Percentiles rank a stretch among this genome's conserved stretches.
Conservation (phyloP, 2,113 vertebrate species). For the Sciurus niger region DNA sequence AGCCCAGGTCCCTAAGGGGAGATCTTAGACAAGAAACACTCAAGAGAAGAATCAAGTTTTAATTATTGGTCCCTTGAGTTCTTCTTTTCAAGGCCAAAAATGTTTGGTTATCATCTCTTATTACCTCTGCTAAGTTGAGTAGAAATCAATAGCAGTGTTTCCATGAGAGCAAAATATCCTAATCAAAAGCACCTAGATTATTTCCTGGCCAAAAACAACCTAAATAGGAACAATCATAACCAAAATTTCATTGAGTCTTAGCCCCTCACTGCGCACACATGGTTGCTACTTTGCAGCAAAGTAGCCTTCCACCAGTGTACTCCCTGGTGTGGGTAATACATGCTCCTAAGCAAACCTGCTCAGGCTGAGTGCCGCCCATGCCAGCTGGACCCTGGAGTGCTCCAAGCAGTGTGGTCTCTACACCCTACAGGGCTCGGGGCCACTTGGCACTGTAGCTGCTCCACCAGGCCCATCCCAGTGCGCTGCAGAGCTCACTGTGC, state of each 20-base stretch:
- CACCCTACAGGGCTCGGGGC: background rate
- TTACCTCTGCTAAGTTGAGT: slow-evolving; percentile 21
- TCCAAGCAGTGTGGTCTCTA: background rate
- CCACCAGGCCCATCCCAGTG: background rate
- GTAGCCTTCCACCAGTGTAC: background rate
- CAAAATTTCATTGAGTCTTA: background rate
- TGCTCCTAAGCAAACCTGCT: background rate
- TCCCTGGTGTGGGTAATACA: background rate
- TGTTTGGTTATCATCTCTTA: background rate
- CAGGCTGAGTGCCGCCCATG: background rate
- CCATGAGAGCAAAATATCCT: background rate
- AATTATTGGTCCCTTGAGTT: slow-evolving; percentile 9
- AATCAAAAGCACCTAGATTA: slow-evolving; percentile 36
- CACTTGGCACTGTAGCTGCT: background rate
- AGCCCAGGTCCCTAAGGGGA: background rate
- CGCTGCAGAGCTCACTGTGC: background rate
- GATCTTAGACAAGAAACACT: slow-evolving; percentile 12
- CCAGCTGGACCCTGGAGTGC: background rate
- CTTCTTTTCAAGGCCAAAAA: background rate
- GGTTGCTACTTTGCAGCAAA: background rate
- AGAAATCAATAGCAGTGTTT: background rate
- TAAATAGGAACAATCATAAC: background rate
- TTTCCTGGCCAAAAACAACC: slow-evolving; percentile 35
- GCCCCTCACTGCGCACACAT: background rate
- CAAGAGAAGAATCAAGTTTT: background rate